Base-by-base conservation (phyloP, 1,140 invertebrate species). In the Drosophila lacteicornis region DNA sequence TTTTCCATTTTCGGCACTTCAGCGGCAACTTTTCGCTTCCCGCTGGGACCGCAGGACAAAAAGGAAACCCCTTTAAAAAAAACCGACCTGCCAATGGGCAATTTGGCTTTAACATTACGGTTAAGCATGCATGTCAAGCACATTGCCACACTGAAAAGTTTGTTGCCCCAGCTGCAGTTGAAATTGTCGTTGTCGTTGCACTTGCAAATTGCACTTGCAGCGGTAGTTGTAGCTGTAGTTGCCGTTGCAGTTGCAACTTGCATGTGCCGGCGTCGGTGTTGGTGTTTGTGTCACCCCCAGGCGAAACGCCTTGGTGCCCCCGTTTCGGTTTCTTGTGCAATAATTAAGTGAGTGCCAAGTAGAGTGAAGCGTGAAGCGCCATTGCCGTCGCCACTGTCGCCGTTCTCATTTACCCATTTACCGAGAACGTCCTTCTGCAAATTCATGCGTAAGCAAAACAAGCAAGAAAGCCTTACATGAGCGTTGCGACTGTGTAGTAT, bases 331-430 rank as follows among this genome's bases (percentile, higher is more conserved):
- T 73, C 84, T 88, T 88, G 79, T 87, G 78, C 78, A 88, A 88
- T 88, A 88, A 88, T 88, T 88, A 90, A 88, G 85, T 87, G 84
- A 90, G 84, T 88, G 85, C 61, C 85, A 88, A 90, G 85, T 65
- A 79, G 85, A 87, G 80, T 87, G 80, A 87, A 87, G 85, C 84
- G 77, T 87, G 74, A 81, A 88, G 60, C 80, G 59, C 17, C 30
- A 53, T 77, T 61, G 71, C 75, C 65, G 62, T 25, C 53, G 66
- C 17, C 30, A 53, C 68, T 61, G 71, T 69, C 65, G 62, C 33
- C 53, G 66, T 61, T 88, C 77, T 67, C 78, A 69, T 80, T 88
- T 88, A 63, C 75, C 47, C 75, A 82, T 75, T 82, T 73, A 57
- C 62, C 74, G 50, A 74, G 68, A 65, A 57, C 65, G 17, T 50